Evolutionary conservation across 64 coral and sea anemone species (phyloP), one percentile per base, ranked within the genome.

Genomic region (Pocillopora verrucosa): DNA sequence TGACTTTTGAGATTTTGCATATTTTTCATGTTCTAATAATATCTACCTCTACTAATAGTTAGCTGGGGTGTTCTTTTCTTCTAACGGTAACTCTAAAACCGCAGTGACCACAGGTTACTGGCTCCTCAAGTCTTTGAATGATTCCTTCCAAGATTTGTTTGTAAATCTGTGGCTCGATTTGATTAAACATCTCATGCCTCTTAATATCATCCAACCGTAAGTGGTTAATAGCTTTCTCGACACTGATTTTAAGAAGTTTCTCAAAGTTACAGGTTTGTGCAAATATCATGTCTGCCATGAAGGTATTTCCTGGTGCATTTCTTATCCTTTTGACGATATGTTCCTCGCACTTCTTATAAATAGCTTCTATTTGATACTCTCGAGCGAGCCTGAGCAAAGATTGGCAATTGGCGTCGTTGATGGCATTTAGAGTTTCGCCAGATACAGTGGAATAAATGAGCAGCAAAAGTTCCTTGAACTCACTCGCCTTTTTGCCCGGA

Each of bases 331-430:
- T 64, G 0, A 82, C 26, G 77, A 93, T 56, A 60, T 76, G 57
- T n/a, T 89, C 22, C 41, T 93, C 92, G 65, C 92, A 93, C 1
- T 16, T 64, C 58, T 74, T 69, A 15, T 14, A 83, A 34, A 93
- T 67, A 26, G 75, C 69, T 9, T 83, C 79, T 16, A 94, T 94
- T 58, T 94, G 92, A 41, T 94, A 94, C 26, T 94, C 92, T 3
- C 77, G 58, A 19, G 74, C 87, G 25, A 94, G 63, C n/a, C 59
- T 34, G 9, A 90, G 72, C n/a, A 94, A 65, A n/a, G 62, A 90
- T 58, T 72, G 76, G 57, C 88, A 89, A 41, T 90, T 94, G 11
- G 60, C 56, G 17, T 69, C 62, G 20, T 73, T 79, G 6, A 94
- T 30, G 2, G 65, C 2, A 12, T 93, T 89, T 3, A 69, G 25